phyloP scores from a whole-genome alignment of 2,888 invertebrate species.

The Entomobrya proxima region DNA sequence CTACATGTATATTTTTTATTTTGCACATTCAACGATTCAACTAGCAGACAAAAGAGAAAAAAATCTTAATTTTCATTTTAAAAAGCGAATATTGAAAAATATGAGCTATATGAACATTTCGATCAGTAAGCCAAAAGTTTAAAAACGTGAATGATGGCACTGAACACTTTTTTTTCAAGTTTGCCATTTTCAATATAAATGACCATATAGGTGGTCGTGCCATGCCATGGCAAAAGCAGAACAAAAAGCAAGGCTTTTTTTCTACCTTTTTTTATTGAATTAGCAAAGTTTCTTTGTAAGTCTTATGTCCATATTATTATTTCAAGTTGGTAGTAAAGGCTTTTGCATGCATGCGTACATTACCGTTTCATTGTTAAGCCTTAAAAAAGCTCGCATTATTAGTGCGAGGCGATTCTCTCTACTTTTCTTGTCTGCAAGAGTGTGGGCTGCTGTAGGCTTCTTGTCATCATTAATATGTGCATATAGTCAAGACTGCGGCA shows the following conservation, averaged over 20 bases:
- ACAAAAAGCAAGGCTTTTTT: not conserved
- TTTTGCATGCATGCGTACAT: not conserved
- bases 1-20: constrained; percentile 25
- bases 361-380: constrained; percentile 11
- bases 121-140: not conserved
- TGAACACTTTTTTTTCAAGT: constrained; percentile 14
- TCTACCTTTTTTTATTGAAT: constrained; percentile 10
- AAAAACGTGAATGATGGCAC: constrained; percentile 14
- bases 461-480: not conserved
- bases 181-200: constrained; percentile 19
- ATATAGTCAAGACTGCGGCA: not conserved
- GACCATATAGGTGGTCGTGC: not conserved
- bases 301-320: constrained; percentile 16
- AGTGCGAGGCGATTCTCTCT: not conserved
- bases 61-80: constrained; percentile 4
- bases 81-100: constrained; percentile 14
- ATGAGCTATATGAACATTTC: not conserved
- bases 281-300: not conserved
- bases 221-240: not conserved
- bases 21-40: not conserved
- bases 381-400: not conserved
- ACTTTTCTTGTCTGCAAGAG: too few relatives aligned
- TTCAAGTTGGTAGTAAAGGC: too few relatives aligned
- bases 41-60: not conserved
- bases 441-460: not conserved